These are phyloP conservation scores for Carposina sasakii DNA, from an alignment of 1,140 invertebrate genomes.

Conservation along the genomic window DNA sequence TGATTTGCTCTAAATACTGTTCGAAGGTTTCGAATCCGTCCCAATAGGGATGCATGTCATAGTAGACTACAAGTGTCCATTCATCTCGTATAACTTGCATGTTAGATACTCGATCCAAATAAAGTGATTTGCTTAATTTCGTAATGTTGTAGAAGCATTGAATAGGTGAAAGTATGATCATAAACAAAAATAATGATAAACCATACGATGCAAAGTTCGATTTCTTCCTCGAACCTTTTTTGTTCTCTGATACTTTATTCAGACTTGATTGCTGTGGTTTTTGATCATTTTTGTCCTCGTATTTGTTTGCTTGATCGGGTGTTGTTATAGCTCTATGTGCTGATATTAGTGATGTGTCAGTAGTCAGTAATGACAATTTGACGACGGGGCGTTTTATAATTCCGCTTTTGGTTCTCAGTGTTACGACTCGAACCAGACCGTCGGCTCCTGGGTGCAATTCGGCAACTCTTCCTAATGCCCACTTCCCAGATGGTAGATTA, in stretches of 20 bases:
- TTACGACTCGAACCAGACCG: slow-evolving; percentile 35
- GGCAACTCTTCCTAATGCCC: slow-evolving; percentile 37
- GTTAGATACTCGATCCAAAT: slow-evolving; percentile 20
- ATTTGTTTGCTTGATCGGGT: not conserved
- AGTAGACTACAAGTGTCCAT: slow-evolving; percentile 25
- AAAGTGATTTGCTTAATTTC: slow-evolving; percentile 2
- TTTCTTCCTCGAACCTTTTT: no score
- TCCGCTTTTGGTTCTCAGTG: slow-evolving; percentile 25
- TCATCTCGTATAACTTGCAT: slow-evolving; percentile 23
- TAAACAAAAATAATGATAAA: not conserved
- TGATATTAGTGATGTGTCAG: no score
- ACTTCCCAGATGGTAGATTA: slow-evolving; percentile 32
- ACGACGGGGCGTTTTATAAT: slow-evolving; percentile 13
- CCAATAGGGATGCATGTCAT: slow-evolving; percentile 26
- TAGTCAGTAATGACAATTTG: slow-evolving; percentile 3
- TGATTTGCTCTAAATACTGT: slow-evolving; percentile 4
- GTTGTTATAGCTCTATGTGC: no score
- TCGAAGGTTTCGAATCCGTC: slow-evolving; percentile 5
- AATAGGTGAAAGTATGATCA: not conserved
- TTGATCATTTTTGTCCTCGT: not conserved
- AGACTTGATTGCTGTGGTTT: not conserved
- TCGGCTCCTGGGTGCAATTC: slow-evolving; percentile 36
- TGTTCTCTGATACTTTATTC: not conserved
- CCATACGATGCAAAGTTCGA: not conserved
- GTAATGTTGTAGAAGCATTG: not conserved